phyloP scores from a whole-genome alignment of 2,888 invertebrate species.

The Eurois occulta region DNA sequence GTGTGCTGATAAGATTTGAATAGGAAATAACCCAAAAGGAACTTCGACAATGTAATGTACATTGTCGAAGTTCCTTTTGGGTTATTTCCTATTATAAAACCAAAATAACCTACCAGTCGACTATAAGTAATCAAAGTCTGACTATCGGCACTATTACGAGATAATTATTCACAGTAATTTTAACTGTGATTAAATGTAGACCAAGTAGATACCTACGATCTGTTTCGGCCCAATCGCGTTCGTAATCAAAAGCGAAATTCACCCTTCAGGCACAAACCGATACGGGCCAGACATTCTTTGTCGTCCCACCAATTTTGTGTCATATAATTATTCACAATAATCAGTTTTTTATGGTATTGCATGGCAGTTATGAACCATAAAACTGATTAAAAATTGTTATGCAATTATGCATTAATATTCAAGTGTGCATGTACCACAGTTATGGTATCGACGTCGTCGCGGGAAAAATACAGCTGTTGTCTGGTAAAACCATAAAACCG shows the following conservation, averaged over 20 bases:
- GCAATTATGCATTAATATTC: neutral
- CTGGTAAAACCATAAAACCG: conserved; percentile 1
- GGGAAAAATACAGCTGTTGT: conserved; percentile 25
- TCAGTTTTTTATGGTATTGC: neutral
- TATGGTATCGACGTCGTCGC: neutral
- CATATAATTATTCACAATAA: neutral
- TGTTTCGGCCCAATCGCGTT: no score
- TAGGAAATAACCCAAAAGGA: neutral
- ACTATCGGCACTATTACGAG: neutral
- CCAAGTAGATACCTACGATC: no score
- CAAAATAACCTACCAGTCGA: neutral
- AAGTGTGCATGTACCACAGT: neutral
- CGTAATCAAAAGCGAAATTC: no score
- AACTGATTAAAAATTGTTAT: neutral
- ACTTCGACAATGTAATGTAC: neutral
- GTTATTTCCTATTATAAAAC: no score
- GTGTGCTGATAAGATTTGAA: neutral
- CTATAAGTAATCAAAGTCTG: neutral
- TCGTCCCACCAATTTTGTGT: no score
- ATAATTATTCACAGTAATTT: neutral
- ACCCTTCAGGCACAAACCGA: no score
- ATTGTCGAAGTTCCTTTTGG: no score
- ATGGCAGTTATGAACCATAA: neutral
- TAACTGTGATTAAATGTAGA: no score
- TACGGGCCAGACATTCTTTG: no score